phyloP scores from a whole-genome alignment of 2,113 vertebrate species.

The Bostrychus sinensis region DNA sequence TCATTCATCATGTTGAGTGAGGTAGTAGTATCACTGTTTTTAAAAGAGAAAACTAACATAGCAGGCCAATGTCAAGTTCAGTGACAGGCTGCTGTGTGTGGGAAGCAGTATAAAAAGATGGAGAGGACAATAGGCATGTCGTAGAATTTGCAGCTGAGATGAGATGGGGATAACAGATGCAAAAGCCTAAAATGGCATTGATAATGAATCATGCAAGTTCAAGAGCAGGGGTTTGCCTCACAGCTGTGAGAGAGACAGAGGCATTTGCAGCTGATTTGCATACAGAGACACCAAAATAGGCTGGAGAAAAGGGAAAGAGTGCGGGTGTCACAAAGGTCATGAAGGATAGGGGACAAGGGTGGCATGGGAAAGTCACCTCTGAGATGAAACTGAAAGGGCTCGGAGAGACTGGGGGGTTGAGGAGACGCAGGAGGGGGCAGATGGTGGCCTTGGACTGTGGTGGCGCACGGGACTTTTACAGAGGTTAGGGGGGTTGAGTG shows the following conservation, averaged over 20 bases:
- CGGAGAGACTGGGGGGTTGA: conserved; percentile 47
- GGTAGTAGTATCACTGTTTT: background rate
- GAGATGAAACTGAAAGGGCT: conserved; percentile 69
- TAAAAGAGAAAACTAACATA: background rate
- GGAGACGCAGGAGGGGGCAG: conserved; percentile 73
- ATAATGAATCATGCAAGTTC: conserved; percentile 65
- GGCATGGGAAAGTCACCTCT: conserved; percentile 86
- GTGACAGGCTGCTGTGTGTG: conserved; percentile 20
- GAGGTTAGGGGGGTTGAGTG: conserved; percentile 52
- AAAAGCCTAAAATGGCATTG: conserved; percentile 25
- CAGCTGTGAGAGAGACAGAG: conserved; percentile 62
- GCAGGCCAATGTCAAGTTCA: conserved; percentile 36
- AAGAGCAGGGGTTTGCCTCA: conserved; percentile 66
- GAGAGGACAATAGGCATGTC: conserved; percentile 5
- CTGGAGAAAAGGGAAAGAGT: conserved; percentile 41
- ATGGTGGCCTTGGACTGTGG: conserved; percentile 70
- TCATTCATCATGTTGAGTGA: background rate
- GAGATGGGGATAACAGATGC: conserved; percentile 17
- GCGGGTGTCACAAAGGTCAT: conserved; percentile 63
- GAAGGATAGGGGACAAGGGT: conserved; percentile 56
- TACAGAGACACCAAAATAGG: conserved; percentile 49
- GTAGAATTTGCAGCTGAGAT: background rate
- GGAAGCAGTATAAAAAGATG: conserved; percentile 1
- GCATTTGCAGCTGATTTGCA: conserved; percentile 50
- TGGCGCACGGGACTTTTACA: conserved; percentile 59